Conservation (phyloP, 1,140 invertebrate species). For the Spodoptera frugiperda region DNA sequence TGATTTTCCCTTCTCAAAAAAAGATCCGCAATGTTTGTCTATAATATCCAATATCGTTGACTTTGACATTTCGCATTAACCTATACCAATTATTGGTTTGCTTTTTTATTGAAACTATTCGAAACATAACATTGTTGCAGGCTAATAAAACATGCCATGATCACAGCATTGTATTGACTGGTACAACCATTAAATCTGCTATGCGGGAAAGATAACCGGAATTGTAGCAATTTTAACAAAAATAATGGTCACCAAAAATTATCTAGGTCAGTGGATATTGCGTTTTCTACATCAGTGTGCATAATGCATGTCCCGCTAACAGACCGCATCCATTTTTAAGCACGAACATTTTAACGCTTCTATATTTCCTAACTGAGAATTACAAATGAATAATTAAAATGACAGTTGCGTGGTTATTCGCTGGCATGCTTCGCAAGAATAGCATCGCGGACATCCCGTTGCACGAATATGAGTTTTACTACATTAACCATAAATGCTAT, state of each 20-base stretch:
- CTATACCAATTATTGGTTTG: too few species aligned
- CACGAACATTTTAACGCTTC: constrained; percentile 42
- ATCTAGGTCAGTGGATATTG: constrained; percentile 14
- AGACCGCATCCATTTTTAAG: constrained; percentile 25
- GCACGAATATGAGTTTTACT: constrained; percentile 34
- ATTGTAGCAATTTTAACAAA: background rate
- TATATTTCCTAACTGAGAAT: constrained; percentile 44
- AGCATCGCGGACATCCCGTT: background rate
- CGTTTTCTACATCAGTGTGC: constrained; percentile 12
- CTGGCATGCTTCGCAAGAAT: constrained; percentile 40
- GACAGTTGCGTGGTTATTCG: constrained; percentile 45
- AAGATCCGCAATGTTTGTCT: too few species aligned
- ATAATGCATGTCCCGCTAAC: constrained; percentile 20
- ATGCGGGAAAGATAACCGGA: background rate
- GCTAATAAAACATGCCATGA: too few species aligned
- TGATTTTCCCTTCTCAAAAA: too few species aligned
- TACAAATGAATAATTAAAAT: constrained; percentile 50
- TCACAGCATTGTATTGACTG: too few species aligned
- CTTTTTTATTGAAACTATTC: too few species aligned
- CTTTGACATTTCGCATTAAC: too few species aligned
- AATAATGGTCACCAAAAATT: constrained; percentile 18
- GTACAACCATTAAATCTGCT: background rate
- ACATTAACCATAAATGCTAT: constrained; percentile 32
- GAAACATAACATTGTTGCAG: too few species aligned
- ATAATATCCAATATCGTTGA: too few species aligned